These are phyloP conservation scores for Lepidurus couesii DNA, from an alignment of 1,140 invertebrate species.

Conservation along the genomic window DNA sequence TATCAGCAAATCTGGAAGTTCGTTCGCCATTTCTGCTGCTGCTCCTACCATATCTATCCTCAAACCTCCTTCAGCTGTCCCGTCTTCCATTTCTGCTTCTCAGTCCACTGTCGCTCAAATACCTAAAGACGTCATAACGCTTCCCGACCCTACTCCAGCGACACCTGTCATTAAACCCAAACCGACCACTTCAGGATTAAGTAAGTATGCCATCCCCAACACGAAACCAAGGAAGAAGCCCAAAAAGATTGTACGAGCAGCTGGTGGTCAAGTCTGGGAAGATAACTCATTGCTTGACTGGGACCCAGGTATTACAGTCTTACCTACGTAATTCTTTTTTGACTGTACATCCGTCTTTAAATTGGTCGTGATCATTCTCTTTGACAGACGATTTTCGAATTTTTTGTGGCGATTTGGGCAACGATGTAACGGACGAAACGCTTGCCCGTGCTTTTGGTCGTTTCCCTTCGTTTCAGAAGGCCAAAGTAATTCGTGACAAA, in stretches of 20 bases:
- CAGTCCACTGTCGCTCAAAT: constrained; percentile 39
- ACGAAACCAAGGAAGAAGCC: constrained; percentile 58
- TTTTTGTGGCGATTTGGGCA: constrained; percentile 98
- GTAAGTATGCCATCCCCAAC: constrained; percentile 38
- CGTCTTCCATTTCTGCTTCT: not conserved
- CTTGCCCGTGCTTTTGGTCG: constrained; percentile 89
- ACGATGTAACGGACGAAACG: constrained; percentile 97
- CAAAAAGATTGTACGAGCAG: constrained; percentile 74
- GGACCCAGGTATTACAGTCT: constrained; percentile 61
- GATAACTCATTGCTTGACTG: constrained; percentile 84
- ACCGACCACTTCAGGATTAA: constrained; percentile 38
- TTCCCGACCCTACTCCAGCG: constrained; percentile 50
- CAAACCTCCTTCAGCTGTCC: not conserved
- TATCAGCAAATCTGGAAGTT: constrained; percentile 35
- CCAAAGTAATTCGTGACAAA: constrained; percentile 93
- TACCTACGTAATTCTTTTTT: constrained; percentile 1
- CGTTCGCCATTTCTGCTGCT: constrained; percentile 35
- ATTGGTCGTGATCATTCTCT: constrained; percentile 24
- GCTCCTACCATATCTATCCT: constrained; percentile 16
- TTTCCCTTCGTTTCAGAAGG: constrained; percentile 88
- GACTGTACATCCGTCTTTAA: not conserved
- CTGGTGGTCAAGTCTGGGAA: constrained; percentile 91
- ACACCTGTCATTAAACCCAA: constrained; percentile 42
- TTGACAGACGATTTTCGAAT: constrained; percentile 88
- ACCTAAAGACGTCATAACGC: constrained; percentile 37